Evolutionary conservation across 2,797 vertebrate species (phyloP).

Genomic region (Rachycentron canadum): DNA sequence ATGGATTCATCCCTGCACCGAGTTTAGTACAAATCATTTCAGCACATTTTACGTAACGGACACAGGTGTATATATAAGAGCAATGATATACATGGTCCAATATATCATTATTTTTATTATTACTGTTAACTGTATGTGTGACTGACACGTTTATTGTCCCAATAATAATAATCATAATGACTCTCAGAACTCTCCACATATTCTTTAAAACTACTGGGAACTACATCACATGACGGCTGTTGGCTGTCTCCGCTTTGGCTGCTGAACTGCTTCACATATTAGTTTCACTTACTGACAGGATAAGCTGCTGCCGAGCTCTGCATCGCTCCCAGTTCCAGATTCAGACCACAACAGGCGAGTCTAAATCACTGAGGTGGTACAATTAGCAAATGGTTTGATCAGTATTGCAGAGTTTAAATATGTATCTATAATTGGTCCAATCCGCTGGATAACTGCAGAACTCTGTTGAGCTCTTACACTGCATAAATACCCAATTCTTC

Average conservation of each 20-base stretch:
- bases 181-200: not conserved
- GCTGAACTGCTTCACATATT: not conserved
- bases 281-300: slow-evolving; percentile 6
- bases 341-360: not conserved
- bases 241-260: not conserved
- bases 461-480: not conserved
- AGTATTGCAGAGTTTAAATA: not conserved
- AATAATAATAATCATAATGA: not conserved
- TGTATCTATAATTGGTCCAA: not conserved
- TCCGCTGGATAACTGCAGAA: not conserved
- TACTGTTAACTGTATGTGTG: not conserved
- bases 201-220: not conserved
- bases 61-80: too few relatives aligned
- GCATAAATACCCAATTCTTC: not conserved
- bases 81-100: too few relatives aligned
- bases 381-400: not conserved
- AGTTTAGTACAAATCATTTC: too few relatives aligned
- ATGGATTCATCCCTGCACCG: too few relatives aligned
- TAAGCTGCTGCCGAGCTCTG: not conserved
- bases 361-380: not conserved
- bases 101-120: too few relatives aligned
- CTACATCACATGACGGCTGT: not conserved
- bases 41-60: too few relatives aligned
- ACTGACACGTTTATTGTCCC: not conserved
- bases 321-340: not conserved